phyloP scores from a whole-genome alignment of 1,140 invertebrate genomes.

The Branchinecta lynchi region DNA sequence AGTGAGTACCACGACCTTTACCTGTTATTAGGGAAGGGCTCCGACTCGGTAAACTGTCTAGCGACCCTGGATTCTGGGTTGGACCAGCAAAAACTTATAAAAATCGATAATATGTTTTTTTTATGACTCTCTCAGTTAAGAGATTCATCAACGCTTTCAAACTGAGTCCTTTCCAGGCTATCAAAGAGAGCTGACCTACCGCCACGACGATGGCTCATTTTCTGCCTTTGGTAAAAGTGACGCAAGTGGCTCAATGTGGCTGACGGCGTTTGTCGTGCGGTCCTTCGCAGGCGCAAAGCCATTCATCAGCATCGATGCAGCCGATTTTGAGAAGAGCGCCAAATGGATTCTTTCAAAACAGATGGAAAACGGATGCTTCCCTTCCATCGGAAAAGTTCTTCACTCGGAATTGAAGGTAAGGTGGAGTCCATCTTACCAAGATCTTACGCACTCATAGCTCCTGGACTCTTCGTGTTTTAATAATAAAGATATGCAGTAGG shows the following conservation, averaged over 20 bases:
- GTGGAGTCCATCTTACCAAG: neutral
- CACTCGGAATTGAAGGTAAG: conserved; percentile 15
- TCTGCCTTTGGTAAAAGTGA: conserved; percentile 56
- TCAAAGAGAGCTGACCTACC: conserved; percentile 55
- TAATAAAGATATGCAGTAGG: neutral
- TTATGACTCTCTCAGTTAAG: no score
- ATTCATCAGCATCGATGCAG: conserved; percentile 47
- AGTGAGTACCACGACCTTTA: no score
- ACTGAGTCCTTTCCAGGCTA: conserved; percentile 39
- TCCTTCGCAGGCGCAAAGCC: conserved; percentile 47
- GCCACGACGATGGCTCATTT: conserved; percentile 57
- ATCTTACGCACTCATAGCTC: neutral
- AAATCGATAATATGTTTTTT: no score
- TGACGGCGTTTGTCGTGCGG: conserved; percentile 64
- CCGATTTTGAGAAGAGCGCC: conserved; percentile 31
- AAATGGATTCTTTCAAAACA: conserved; percentile 35
- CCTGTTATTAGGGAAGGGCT: no score
- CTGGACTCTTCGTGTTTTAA: neutral
- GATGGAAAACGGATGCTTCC: conserved; percentile 39
- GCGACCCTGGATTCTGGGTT: no score
- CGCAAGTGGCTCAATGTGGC: conserved; percentile 52
- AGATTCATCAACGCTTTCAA: no score
- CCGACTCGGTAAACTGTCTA: no score
- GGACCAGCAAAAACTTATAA: no score
- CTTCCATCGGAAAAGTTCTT: conserved; percentile 27